Conservation (phyloP, 2,113 vertebrate species). For the Cyphotilapia sp. region DNA sequence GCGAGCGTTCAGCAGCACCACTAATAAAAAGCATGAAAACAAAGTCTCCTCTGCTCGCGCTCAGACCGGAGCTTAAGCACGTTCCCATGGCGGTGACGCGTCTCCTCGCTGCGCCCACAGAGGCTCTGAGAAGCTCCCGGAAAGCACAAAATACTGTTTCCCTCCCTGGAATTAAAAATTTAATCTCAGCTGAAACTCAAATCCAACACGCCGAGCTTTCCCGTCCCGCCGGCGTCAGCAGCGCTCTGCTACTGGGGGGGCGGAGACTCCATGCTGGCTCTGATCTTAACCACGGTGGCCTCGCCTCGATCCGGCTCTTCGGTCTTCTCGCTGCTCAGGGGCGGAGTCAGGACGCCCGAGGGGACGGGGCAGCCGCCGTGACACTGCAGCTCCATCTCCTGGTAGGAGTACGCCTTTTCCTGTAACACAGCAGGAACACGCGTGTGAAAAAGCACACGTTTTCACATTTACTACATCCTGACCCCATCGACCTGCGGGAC, state of each 20-base stretch:
- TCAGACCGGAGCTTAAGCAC: background rate
- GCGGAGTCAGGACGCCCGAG: conserved; percentile 85
- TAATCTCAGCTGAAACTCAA: background rate
- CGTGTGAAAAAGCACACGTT: background rate
- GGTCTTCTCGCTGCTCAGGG: conserved; percentile 83
- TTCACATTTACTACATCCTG: background rate
- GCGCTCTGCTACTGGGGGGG: background rate
- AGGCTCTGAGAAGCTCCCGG: background rate
- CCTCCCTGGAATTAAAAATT: background rate
- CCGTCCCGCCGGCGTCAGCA: background rate
- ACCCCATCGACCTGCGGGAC: background rate
- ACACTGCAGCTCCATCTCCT: conserved; percentile 74
- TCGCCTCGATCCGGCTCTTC: conserved; percentile 19
- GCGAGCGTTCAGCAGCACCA: background rate
- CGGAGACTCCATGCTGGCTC: conserved; percentile 6
- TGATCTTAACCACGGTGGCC: background rate
- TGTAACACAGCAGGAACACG: conserved; percentile 32
- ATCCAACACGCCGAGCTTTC: background rate
- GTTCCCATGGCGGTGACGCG: background rate
- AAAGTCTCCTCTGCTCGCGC: background rate
- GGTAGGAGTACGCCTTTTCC: conserved; percentile 84
- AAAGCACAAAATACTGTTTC: background rate
- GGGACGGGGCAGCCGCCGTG: conserved; percentile 77
- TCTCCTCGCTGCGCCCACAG: background rate
- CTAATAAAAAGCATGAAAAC: background rate